phyloP scores from a whole-genome alignment of 2,888 invertebrate species.

The Nomada ferruginata region DNA sequence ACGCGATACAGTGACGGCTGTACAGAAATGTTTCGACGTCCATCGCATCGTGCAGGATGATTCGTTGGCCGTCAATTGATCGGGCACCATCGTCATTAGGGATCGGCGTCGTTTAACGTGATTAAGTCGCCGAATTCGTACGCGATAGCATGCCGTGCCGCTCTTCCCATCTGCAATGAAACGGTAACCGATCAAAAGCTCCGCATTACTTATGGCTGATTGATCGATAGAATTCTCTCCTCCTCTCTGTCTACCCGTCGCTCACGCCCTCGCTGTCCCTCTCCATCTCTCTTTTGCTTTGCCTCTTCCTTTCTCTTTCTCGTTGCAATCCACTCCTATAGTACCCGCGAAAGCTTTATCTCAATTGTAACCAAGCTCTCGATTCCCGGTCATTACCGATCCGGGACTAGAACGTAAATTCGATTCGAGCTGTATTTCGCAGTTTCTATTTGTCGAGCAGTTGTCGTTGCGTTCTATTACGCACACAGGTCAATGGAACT shows the following conservation, averaged over 20 bases:
- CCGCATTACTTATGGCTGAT: slow-evolving; percentile 77
- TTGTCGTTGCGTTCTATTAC: slow-evolving; percentile 3
- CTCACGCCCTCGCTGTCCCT: slow-evolving; percentile 1
- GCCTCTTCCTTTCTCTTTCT: slow-evolving; percentile 7
- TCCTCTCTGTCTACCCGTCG: background rate
- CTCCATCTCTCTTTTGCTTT: slow-evolving; percentile 1
- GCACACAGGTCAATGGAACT: background rate
- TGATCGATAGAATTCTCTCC: slow-evolving; percentile 72
- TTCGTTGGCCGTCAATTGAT: slow-evolving; percentile 58
- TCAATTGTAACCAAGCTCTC: slow-evolving; percentile 53
- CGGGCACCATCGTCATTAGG: slow-evolving; percentile 67
- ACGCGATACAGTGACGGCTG: background rate
- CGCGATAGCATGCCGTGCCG: slow-evolving; percentile 69
- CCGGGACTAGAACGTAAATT: slow-evolving; percentile 41
- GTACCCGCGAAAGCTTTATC: slow-evolving; percentile 49
- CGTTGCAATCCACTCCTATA: background rate
- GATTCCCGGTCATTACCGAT: slow-evolving; percentile 65
- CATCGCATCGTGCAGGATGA: slow-evolving; percentile 37
- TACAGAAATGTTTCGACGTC: slow-evolving; percentile 34
- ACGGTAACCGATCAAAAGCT: slow-evolving; percentile 74
- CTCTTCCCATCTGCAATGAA: slow-evolving; percentile 71
- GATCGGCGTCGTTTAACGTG: slow-evolving; percentile 65
- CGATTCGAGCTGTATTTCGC: slow-evolving; percentile 39
- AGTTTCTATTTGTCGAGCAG: slow-evolving; percentile 48
- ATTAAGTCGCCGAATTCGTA: slow-evolving; percentile 66